These are phyloP conservation scores for Littorina saxatilis DNA, from an alignment of 1,140 invertebrate genomes.

Conservation along the genomic window DNA sequence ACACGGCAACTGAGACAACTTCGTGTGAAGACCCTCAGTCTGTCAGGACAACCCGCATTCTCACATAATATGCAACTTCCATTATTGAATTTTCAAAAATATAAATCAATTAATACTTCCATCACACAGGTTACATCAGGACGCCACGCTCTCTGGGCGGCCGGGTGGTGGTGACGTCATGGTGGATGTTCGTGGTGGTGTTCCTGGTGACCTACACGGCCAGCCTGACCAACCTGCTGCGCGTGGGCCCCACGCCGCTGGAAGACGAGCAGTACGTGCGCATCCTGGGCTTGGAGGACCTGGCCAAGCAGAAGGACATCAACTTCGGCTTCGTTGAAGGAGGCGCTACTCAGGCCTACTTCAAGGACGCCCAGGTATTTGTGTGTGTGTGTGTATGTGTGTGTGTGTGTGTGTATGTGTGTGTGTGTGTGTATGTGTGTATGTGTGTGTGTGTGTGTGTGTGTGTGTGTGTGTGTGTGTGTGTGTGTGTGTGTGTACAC, in stretches of 20 bases:
- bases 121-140: conserved; percentile 49
- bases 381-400: not conserved
- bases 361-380: conserved; percentile 26
- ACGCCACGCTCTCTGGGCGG: conserved; percentile 60
- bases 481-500: not conserved
- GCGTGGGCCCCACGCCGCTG: conserved; percentile 42
- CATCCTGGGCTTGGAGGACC: conserved; percentile 86
- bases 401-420: not conserved
- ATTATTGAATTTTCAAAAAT: too few relatives aligned
- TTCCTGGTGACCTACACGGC: conserved; percentile 65
- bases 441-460: not conserved
- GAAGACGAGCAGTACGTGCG: conserved; percentile 95
- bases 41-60: not conserved
- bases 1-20: too few relatives aligned
- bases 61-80: not conserved
- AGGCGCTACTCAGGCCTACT: conserved; percentile 75
- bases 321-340: conserved; percentile 93
- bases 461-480: not conserved
- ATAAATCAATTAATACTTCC: not conserved
- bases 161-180: conserved; percentile 59
- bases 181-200: conserved; percentile 69
- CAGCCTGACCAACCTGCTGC: conserved; percentile 59
- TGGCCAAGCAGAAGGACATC: conserved; percentile 93
- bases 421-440: not conserved
- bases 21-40: not conserved